Conservation (phyloP, 2,113 vertebrate genomes). For the Aldabrachelys gigantea region DNA sequence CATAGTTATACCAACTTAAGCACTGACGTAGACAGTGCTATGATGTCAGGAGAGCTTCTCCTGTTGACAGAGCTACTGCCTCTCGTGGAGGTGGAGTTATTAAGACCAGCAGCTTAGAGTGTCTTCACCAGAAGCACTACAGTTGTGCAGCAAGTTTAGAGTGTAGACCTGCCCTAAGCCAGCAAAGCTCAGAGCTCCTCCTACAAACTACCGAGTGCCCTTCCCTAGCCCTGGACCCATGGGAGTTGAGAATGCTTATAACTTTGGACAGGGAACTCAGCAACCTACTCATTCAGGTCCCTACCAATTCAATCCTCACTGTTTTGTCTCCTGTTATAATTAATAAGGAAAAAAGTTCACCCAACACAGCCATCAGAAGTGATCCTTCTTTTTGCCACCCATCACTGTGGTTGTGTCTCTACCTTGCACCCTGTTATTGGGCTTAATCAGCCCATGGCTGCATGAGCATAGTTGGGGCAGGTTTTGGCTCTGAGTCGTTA, state of each 20-base stretch:
- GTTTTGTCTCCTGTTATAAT: not conserved
- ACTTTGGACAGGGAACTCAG: not conserved
- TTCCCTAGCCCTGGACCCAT: not conserved
- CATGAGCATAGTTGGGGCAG: not conserved
- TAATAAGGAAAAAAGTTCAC: not conserved
- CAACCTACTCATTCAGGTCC: not conserved
- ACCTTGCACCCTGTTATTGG: not conserved
- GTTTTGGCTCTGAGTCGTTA: not conserved
- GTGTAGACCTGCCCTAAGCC: too few relatives aligned
- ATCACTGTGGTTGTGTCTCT: not conserved
- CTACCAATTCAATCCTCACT: not conserved
- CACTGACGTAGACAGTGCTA: too few relatives aligned
- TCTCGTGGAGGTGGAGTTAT: too few relatives aligned
- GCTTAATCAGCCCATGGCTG: not conserved
- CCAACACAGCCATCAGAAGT: not conserved
- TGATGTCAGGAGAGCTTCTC: too few relatives aligned
- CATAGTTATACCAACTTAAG: too few relatives aligned
- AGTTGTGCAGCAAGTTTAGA: too few relatives aligned
- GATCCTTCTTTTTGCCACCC: not conserved
- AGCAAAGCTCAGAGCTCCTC: not conserved
- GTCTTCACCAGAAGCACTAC: too few relatives aligned
- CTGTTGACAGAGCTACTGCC: too few relatives aligned
- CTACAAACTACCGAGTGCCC: not conserved
- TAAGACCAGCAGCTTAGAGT: too few relatives aligned
- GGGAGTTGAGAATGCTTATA: not conserved